These are phyloP conservation scores for Chaetorhynchus papuensis DNA, from an alignment of 2,113 vertebrate genomes.

Conservation along the genomic window DNA sequence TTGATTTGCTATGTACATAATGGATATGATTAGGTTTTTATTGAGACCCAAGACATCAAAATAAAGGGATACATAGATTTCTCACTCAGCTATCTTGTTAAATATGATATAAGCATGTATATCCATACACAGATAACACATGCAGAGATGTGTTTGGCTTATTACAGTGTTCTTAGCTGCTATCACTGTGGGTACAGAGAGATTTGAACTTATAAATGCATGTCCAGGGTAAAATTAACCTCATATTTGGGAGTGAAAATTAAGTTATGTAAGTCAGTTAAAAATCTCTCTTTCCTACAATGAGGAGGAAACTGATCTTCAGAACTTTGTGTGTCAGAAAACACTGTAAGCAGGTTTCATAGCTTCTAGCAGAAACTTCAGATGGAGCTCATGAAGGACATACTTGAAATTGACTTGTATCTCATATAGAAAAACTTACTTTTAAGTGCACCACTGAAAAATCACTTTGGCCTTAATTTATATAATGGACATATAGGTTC, in stretches of 20 bases:
- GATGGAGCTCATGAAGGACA: neutral
- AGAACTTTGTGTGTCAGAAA: neutral
- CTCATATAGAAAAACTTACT: neutral
- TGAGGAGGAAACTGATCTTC: neutral
- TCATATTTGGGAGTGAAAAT: neutral
- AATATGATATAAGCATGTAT: neutral
- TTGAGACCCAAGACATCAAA: constrained; percentile 15
- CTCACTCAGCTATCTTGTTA: neutral
- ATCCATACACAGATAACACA: neutral
- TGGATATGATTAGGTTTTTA: constrained; percentile 42
- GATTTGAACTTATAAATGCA: neutral
- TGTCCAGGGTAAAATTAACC: neutral
- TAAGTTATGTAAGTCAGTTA: neutral
- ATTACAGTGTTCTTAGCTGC: neutral
- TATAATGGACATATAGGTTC: rapidly evolving
- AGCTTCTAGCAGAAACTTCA: neutral
- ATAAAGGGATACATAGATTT: constrained; percentile 18
- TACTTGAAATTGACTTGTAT: neutral
- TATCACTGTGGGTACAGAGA: neutral
- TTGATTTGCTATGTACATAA: constrained; percentile 33
- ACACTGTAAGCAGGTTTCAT: neutral
- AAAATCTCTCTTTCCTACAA: neutral
- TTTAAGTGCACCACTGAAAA: neutral
- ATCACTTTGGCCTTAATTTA: neutral
- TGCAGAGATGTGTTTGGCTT: neutral